Evolutionary conservation across 2,797 vertebrate genomes (phyloP).

Genomic region (Buphagus erythrorhynchus): DNA sequence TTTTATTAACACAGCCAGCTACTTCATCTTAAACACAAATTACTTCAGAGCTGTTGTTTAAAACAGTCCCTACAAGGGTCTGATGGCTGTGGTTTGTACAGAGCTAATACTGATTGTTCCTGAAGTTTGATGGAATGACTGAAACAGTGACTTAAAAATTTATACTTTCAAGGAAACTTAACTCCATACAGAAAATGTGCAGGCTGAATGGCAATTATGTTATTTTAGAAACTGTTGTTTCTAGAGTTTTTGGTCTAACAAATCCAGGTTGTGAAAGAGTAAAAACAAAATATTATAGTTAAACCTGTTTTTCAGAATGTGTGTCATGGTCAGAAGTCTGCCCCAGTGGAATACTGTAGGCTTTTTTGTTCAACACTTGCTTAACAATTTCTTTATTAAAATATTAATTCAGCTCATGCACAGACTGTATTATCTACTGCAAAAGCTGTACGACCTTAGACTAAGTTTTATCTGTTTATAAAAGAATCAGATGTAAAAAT

Average conservation of each 20-base stretch:
- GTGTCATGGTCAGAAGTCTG: not conserved
- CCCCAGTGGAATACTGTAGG: not conserved
- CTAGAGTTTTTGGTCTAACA: not conserved
- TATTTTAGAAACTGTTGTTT: not conserved
- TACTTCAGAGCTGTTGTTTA: not conserved
- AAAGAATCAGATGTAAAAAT: not conserved
- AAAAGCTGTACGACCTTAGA: not conserved
- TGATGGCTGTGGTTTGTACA: not conserved
- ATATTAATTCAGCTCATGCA: not conserved
- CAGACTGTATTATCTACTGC: not conserved
- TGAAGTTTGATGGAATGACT: not conserved
- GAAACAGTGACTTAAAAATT: not conserved
- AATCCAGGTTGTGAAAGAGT: not conserved
- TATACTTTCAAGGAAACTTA: not conserved
- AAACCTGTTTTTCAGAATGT: not conserved
- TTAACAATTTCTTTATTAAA: not conserved
- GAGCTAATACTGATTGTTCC: not conserved
- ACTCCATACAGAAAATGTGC: not conserved
- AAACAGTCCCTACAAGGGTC: not conserved
- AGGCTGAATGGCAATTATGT: not conserved
- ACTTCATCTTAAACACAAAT: not conserved
- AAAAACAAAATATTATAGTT: not conserved
- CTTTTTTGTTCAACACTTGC: not conserved
- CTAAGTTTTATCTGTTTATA: not conserved
- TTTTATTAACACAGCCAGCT: not conserved